Percentiles rank a stretch among this genome's conserved stretches.
phyloP scores from a whole-genome alignment of 2,888 invertebrate species.

The Ecdyonurus torrentis region DNA sequence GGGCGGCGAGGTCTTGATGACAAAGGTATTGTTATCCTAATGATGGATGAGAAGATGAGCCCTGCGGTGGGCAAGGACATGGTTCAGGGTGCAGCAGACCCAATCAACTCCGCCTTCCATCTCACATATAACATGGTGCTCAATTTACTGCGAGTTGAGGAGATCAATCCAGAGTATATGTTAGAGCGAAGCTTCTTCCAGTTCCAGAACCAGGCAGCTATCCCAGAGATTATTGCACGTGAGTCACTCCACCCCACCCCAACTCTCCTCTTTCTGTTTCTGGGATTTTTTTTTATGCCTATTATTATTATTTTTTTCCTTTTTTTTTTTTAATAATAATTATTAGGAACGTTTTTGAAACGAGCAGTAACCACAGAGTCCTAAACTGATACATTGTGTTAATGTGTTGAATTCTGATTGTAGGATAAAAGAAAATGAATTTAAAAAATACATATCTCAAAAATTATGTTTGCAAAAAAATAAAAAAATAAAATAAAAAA shows the following conservation, averaged over 20 bases:
- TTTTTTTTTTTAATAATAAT: no score
- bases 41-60: slow-evolving; percentile 95
- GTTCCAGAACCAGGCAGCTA: slow-evolving; percentile 93
- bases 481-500: no score
- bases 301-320: no score
- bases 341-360: no score
- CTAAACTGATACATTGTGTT: no score
- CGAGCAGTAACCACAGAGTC: no score
- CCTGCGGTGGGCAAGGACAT: slow-evolving; percentile 56
- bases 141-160: slow-evolving; percentile 90
- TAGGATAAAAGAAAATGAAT: no score
- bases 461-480: no score
- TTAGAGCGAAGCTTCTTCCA: slow-evolving; percentile 95
- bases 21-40: slow-evolving; percentile 91
- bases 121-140: slow-evolving; percentile 99
- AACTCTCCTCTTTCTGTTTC: no score
- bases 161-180: slow-evolving; percentile 99
- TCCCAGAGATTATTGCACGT: slow-evolving; percentile 67
- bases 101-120: slow-evolving; percentile 97
- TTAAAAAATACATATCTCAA: no score
- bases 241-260: neutral
- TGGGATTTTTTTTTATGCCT: slow-evolving; percentile 8
- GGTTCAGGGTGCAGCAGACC: slow-evolving; percentile 84
- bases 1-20: slow-evolving; percentile 95
- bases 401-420: no score